A percentile compares a stretch with the other conserved stretches of the same genome.
phyloP scores from a whole-genome alignment of 1,140 invertebrate genomes.

The Ceratina calcarata region DNA sequence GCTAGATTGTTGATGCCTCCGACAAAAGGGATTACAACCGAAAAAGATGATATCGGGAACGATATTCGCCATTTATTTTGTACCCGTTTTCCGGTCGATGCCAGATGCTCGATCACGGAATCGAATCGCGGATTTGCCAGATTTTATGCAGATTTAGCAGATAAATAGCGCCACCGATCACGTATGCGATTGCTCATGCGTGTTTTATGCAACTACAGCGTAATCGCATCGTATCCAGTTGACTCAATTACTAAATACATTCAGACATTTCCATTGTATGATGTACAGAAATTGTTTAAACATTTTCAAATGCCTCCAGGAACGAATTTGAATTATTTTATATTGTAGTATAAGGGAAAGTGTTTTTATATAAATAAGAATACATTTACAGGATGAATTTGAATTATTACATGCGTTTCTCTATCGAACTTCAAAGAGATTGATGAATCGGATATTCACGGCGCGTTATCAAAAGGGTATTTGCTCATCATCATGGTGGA shows the following conservation, averaged over 20 bases:
- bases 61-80: slow-evolving; percentile 45
- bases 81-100: not conserved
- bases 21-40: slow-evolving; percentile 37
- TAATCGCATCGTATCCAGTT: not conserved
- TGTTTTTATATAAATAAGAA: too few species aligned
- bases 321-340: too few species aligned
- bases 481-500: not conserved
- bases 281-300: too few species aligned
- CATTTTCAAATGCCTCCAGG: too few species aligned
- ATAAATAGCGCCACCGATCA: slow-evolving; percentile 18
- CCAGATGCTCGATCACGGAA: slow-evolving; percentile 30
- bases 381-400: too few species aligned
- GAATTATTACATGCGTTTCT: too few species aligned
- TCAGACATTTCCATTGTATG: too few species aligned
- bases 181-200: slow-evolving; percentile 12
- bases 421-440: too few species aligned
- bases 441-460: too few species aligned
- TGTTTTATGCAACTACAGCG: not conserved
- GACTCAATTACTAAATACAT: too few species aligned
- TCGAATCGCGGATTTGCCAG: slow-evolving; percentile 18
- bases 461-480: too few species aligned
- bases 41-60: slow-evolving; percentile 12
- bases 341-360: too few species aligned
- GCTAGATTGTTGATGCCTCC: slow-evolving; percentile 42
- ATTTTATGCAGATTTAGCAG: slow-evolving; percentile 41